These are phyloP conservation scores for Dynastes maya DNA, from an alignment of 2,888 invertebrate genomes.

Conservation along the genomic window DNA sequence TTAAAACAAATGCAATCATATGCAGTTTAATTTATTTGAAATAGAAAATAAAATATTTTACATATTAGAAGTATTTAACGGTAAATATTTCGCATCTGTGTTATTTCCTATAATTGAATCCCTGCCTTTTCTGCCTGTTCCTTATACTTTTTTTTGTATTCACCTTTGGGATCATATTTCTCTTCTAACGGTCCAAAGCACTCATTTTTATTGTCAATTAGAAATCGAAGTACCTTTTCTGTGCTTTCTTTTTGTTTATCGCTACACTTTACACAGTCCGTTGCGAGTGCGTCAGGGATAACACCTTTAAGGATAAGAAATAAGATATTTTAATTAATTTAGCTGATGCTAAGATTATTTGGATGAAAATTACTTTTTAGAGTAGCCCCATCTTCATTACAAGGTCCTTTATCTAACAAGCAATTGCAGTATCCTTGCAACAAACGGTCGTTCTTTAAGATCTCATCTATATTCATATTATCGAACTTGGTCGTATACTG, in stretches of 20 bases:
- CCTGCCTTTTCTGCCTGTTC: slow-evolving; percentile 49
- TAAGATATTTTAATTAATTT: not conserved
- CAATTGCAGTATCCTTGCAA: slow-evolving; percentile 81
- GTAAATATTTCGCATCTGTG: not conserved
- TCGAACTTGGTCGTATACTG: slow-evolving; percentile 81
- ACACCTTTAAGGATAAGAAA: slow-evolving; percentile 66
- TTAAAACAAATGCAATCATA: slow-evolving; percentile 3
- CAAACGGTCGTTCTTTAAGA: slow-evolving; percentile 78
- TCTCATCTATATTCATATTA: slow-evolving; percentile 79
- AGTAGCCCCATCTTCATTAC: slow-evolving; percentile 80
- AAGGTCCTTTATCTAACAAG: slow-evolving; percentile 76
- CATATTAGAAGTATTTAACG: not conserved
- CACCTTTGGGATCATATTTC: slow-evolving; percentile 76
- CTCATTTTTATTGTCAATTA: slow-evolving; percentile 76
- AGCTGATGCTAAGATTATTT: not conserved
- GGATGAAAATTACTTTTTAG: slow-evolving; percentile 69
- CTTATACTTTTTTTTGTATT: slow-evolving; percentile 60
- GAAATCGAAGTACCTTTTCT: slow-evolving; percentile 75
- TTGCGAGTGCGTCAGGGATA: slow-evolving; percentile 76
- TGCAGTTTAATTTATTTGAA: slow-evolving; percentile 25
- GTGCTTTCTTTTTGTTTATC: slow-evolving; percentile 75
- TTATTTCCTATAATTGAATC: not conserved
- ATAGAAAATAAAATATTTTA: slow-evolving; percentile 64
- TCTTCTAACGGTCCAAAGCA: slow-evolving; percentile 78
- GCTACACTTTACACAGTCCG: slow-evolving; percentile 78